phyloP scores from a whole-genome alignment of 2,888 invertebrate species.

The Acleris cristana region DNA sequence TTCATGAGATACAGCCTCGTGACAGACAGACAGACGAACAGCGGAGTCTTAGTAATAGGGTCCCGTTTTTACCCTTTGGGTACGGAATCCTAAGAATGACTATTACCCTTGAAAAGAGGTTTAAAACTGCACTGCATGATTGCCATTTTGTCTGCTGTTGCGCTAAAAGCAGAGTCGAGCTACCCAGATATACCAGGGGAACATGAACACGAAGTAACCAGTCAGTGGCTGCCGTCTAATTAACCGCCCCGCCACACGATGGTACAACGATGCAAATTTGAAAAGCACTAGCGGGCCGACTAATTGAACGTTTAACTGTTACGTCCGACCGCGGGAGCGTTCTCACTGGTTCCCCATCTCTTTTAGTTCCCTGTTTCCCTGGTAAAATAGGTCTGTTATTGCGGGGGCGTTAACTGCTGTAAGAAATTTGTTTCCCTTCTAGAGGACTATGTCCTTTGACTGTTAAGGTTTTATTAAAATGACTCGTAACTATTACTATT shows the following conservation, averaged over 20 bases:
- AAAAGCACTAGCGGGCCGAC: slow-evolving; percentile 60
- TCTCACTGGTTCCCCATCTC: slow-evolving; percentile 46
- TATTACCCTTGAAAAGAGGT: no score
- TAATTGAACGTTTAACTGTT: slow-evolving; percentile 63
- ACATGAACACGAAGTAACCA: slow-evolving; percentile 66
- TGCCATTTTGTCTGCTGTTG: slow-evolving; percentile 1
- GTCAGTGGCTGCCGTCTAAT: slow-evolving; percentile 61
- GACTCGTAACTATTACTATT: no score
- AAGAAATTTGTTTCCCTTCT: not conserved
- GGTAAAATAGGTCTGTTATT: slow-evolving; percentile 56
- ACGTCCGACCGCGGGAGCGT: slow-evolving; percentile 55
- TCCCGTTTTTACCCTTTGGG: no score
- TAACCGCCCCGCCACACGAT: slow-evolving; percentile 53
- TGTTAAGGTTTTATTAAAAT: no score
- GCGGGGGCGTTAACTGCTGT: slow-evolving; percentile 54
- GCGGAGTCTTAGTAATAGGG: no score
- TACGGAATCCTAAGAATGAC: no score
- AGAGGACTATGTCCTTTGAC: no score
- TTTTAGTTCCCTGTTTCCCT: slow-evolving; percentile 58
- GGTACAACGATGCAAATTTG: slow-evolving; percentile 65
- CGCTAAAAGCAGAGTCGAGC: slow-evolving; percentile 4
- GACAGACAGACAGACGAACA: no score
- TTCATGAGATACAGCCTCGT: no score
- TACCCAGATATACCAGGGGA: slow-evolving; percentile 53
- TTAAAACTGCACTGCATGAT: no score